Evolutionary conservation across 1,140 invertebrate genomes (phyloP), one percentile per base, ranked within the genome.

Genomic region (Drosophila nannoptera): DNA sequence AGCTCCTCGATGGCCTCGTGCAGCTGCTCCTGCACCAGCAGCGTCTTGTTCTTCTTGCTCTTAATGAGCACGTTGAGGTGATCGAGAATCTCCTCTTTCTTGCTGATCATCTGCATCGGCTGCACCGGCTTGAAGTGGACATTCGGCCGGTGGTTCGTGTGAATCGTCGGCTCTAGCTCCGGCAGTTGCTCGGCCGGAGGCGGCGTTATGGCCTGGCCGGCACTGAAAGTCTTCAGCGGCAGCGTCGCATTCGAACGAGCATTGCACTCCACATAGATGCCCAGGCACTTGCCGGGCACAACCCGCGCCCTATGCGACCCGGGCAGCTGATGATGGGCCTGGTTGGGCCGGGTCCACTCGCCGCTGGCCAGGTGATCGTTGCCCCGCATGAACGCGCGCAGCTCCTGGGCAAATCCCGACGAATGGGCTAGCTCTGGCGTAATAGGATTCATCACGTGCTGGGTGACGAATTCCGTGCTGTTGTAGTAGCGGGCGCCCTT

Each of bases 181-280:
- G 69, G 71, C 35, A 67, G 7, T n/a, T 55, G 12, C 7, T 55
- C 50, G 29, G 29, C 16, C 3, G 50, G 35, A 7, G 40, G 56
- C 7, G 36, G 42, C 7, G 63, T 69, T 0, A 80, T 38, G 0
- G 48, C 42, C 31, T 87, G 62, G 0, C 87, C 87, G 9, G 87
- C 87, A 55, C 78, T 88, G 6, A 89, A 53, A 0, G 81, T 88
- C 40, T 87, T 89, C 0, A 87, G 22, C 0, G 87, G 87, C 7
- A 69, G 35, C 0, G 84, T 87, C 31, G 68, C 53, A 50, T 88
- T 87, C 1, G 84, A 67, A 4, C 65, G 61, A 0, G 69, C 61
- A 69, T 83, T 76, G 38, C 87, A 89, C 35, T 89, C 84, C 22
- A 89, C 71, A 59, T 83, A 89, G 12, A 88, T 77, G 49, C 87